Percentiles rank a stretch among this genome's conserved stretches.
Evolutionary conservation across 2,797 vertebrate genomes (phyloP).

Genomic region (Siniperca scherzeri): DNA sequence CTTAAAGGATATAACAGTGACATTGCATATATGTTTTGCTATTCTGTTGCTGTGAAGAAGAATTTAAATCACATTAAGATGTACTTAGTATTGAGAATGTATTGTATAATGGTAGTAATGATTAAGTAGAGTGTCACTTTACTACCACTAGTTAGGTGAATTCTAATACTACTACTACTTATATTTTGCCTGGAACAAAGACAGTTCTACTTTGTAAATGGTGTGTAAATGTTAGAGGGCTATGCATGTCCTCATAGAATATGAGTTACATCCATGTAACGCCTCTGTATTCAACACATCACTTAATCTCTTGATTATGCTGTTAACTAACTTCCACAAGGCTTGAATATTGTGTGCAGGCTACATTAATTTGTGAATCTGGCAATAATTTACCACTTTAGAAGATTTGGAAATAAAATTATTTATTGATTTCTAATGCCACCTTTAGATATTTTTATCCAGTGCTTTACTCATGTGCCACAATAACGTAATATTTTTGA

Average conservation of each 20-base stretch:
- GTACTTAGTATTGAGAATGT: background rate
- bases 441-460: too few relatives aligned
- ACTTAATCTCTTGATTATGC: constrained; percentile 13
- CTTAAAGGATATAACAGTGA: background rate
- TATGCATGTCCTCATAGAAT: background rate
- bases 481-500: too few relatives aligned
- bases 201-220: background rate
- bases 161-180: background rate
- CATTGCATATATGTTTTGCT: background rate
- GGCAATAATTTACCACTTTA: constrained; percentile 38
- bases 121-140: background rate
- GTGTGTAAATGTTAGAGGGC: too few relatives aligned
- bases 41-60: background rate
- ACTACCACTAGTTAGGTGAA: background rate
- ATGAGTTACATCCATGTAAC: background rate
- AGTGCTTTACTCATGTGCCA: too few relatives aligned
- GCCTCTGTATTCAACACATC: constrained; percentile 2
- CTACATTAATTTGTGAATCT: constrained; percentile 20
- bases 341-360: constrained; percentile 15
- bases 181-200: background rate
- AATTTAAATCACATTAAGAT: background rate
- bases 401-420: too few relatives aligned
- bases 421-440: too few relatives aligned
- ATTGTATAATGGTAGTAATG: background rate
- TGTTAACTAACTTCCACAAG: constrained; percentile 15